Evolutionary conservation across 2,888 invertebrate species (phyloP), one percentile per base, ranked within the genome.

Genomic region (Microchrysa polita): DNA sequence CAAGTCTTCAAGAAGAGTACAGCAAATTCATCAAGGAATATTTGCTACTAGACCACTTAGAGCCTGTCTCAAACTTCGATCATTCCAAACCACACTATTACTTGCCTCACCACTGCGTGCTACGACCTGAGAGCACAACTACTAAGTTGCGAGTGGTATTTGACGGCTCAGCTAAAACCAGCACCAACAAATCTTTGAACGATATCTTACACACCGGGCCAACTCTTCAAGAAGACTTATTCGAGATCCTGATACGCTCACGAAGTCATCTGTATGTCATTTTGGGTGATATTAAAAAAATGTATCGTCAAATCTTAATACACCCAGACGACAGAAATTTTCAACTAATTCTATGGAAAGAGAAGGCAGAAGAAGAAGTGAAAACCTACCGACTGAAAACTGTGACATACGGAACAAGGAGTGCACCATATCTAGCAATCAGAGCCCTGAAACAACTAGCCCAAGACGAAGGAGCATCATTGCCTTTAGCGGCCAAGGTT

Each of bases 401-500:
- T 2, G 57, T 57, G 2, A 57, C 57, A 18, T 57, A 18, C 12
- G 57, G 57, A 57, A 20, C 23, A 16, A 23, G 20, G 18, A 22
- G 22, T 7, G 20, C 57, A 2, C 57, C 57, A 18, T 57, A 57
- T 12, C 20, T 57, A 14, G 57, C 57, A 48, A 48, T 48, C 12
- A 48, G 12, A 48, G 4, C 5, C 14, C 12, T 48, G 16, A 2
- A 48, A 10, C 4, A 12, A n/a, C 16, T 48, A 12, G 16, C 48
- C 4, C 5, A 48, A n/a, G 48, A 48, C 2, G 48, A 48, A 5
- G 48, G 48, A 7, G 48, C 48, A 4, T 4, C 4, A 7, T 48
- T 7, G 5, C 48, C 78, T 67, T 74, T 78, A 5, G 72, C 75
- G 1, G 63, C 74, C 1, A 76, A 77, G 14, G 5, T 77, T 22